These are phyloP conservation scores for Gephyroberyx darwinii DNA, from an alignment of 2,797 vertebrate species.

Conservation along the genomic window DNA sequence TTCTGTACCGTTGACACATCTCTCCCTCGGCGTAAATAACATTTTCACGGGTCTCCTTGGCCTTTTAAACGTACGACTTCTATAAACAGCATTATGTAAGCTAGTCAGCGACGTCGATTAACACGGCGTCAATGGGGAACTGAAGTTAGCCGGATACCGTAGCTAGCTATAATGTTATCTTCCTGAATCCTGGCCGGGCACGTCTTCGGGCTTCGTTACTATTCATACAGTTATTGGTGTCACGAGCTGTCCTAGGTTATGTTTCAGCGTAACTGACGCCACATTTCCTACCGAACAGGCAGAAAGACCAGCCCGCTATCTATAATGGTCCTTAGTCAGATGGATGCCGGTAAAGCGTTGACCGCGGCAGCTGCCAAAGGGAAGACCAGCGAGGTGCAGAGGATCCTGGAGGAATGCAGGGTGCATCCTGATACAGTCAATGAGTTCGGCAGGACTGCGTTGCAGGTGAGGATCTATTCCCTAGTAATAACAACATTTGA, in stretches of 20 bases:
- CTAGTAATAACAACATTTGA: background rate
- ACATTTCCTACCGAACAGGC: slow-evolving; percentile 34
- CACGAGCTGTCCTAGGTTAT: too few relatives aligned
- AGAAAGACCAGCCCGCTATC: slow-evolving; percentile 4
- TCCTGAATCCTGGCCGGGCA: background rate
- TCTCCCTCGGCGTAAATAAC: background rate
- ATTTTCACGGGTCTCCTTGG: background rate
- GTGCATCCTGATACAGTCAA: slow-evolving; percentile 87
- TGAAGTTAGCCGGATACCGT: slow-evolving; percentile 56
- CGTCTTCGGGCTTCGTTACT: background rate
- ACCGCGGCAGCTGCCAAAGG: slow-evolving; percentile 88
- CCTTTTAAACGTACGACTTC: background rate
- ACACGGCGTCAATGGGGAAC: slow-evolving; percentile 61
- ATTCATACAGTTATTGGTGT: background rate
- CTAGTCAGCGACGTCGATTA: slow-evolving; percentile 24
- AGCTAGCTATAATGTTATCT: slow-evolving; percentile 33
- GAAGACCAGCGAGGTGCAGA: slow-evolving; percentile 81
- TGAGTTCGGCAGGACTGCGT: slow-evolving; percentile 87
- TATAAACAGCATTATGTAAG: background rate
- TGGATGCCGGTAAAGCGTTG: slow-evolving; percentile 84
- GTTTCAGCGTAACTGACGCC: background rate
- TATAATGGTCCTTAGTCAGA: slow-evolving; percentile 85
- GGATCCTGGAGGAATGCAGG: slow-evolving; percentile 85
- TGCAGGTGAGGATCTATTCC: slow-evolving; percentile 83
- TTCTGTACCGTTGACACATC: slow-evolving; percentile 16